Evolutionary conservation across 2,888 invertebrate genomes (phyloP).

Genomic region (Diabrotica balteata): DNA sequence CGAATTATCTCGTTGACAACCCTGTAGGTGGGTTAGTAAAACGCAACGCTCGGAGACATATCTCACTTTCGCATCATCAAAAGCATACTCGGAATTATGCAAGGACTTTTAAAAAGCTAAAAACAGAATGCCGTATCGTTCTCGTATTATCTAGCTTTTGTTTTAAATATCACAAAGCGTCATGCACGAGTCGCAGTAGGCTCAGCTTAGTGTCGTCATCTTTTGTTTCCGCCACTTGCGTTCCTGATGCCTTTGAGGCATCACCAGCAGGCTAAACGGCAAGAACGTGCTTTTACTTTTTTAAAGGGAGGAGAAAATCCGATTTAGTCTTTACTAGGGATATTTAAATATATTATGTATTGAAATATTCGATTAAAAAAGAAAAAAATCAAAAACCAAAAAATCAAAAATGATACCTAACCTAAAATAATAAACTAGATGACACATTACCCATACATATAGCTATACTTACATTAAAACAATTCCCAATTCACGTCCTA

Average conservation of each 20-base stretch:
- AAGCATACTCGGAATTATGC: slow-evolving; percentile 28
- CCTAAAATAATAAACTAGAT: too few species aligned
- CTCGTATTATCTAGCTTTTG: slow-evolving; percentile 42
- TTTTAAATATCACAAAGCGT: slow-evolving; percentile 40
- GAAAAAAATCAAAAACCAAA: too few species aligned
- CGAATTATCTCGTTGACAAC: neutral
- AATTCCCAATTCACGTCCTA: too few species aligned
- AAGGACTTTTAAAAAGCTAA: slow-evolving; percentile 40
- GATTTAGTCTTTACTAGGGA: too few species aligned
- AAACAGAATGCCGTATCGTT: slow-evolving; percentile 43
- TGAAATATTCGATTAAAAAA: too few species aligned
- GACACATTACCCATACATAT: too few species aligned
- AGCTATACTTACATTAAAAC: too few species aligned
- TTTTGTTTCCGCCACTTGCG: slow-evolving; percentile 22
- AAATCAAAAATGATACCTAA: too few species aligned
- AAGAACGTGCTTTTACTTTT: slow-evolving; percentile 2
- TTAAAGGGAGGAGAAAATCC: neutral
- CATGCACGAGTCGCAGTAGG: slow-evolving; percentile 28
- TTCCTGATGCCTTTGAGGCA: slow-evolving; percentile 18
- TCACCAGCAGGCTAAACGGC: slow-evolving; percentile 9
- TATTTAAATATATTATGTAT: too few species aligned
- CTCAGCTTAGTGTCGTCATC: slow-evolving; percentile 20
- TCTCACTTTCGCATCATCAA: slow-evolving; percentile 10
- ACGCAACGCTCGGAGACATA: neutral
- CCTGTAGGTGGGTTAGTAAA: slow-evolving; percentile 1